Base-by-base conservation (phyloP, 2,113 vertebrate species). In the Silurus asotus region DNA sequence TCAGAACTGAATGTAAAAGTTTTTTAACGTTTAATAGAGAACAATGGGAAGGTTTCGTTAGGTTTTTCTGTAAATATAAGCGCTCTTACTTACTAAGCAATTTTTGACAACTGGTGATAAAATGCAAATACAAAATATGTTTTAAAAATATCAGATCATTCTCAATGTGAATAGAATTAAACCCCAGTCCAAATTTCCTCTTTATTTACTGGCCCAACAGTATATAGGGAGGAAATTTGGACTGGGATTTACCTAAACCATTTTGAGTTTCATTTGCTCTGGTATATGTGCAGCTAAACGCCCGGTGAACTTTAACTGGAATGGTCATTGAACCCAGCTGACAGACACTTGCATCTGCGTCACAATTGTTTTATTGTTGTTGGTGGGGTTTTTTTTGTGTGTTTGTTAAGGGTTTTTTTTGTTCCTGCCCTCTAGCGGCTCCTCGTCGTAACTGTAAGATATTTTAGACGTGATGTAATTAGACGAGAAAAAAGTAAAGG, bases 391-490 rank as follows among this genome's bases (percentile, higher is more conserved):
- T 53, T 10, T 28, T 25, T 51, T 14, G 28, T 37, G 1, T 37
- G 28, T 37, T 37, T 37, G n/a, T n/a, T n/a, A n/a, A n/a, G 28
- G 28, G 28, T 37, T 37, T 28, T 25, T 25, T 1, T 25, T 37
- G 25, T 70, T 70, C 49, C 20, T 37, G 51, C 28, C 81, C 65
- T 83, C 81, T 70, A 83, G 81, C 70, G 81, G 25, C 28, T 25
- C 20, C 25, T 14, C 28, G 19, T 8, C 6, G 1, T 70, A 9
- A 84, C 55, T 84, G 69, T 69, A 72, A 74, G 45, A 14, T 4
- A 17, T 23, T 75, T 48, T 72, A 72, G 65, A 37, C 23, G 23
- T 64, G n/a, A 67, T 4, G 28, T 19, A 45, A 70, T 45, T 37
- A 37, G 2, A 37, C 37, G 3, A 37, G 37, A 37, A 37, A 56